Evolutionary conservation across 2,113 vertebrate genomes (phyloP).

Genomic region (Heterochromis multidens): DNA sequence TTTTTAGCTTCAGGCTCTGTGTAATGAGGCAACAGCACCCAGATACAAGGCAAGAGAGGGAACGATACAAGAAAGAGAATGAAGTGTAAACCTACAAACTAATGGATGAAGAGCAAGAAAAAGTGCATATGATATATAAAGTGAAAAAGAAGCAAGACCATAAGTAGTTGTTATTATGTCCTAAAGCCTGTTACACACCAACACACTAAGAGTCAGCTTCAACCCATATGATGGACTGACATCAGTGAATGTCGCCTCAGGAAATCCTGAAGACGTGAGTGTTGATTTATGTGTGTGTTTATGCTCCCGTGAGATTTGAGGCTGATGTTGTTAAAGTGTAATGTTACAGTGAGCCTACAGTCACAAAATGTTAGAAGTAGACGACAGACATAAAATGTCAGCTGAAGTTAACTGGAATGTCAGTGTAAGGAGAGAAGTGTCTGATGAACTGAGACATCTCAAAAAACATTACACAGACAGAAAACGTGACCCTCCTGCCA

Average conservation of each 20-base stretch:
- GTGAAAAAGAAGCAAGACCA: neutral
- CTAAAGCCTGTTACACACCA: neutral
- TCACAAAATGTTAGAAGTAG: neutral
- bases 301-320: neutral
- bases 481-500: neutral
- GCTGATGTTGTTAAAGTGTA: neutral
- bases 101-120: neutral
- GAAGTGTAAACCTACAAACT: neutral
- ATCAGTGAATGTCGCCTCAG: neutral
- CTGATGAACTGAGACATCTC: neutral
- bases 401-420: neutral
- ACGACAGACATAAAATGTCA: neutral
- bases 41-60: slow-evolving; percentile 34
- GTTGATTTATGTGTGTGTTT: neutral
- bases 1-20: slow-evolving; percentile 24
- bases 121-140: neutral
- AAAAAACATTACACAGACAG: too few species aligned
- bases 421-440: neutral
- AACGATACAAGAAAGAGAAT: neutral
- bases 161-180: neutral
- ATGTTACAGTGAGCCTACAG: neutral
- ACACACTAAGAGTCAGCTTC: neutral
- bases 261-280: neutral
- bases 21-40: slow-evolving; percentile 42
- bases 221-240: neutral